phyloP scores from a whole-genome alignment of 2,888 invertebrate species.

The Ceraclea dissimilis region DNA sequence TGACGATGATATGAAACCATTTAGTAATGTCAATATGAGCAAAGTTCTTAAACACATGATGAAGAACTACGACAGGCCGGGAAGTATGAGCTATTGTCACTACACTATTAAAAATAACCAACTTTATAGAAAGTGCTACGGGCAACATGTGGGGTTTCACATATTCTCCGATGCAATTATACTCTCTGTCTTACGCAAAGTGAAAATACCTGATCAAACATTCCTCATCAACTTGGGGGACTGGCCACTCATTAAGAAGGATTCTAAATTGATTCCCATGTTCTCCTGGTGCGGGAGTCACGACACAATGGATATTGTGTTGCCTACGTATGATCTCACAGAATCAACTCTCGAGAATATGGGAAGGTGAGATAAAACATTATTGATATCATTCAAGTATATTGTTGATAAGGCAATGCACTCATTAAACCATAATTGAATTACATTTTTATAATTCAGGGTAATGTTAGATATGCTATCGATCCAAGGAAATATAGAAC shows the following conservation, averaged over 20 bases:
- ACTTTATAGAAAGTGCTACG: constrained; percentile 83
- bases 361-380: constrained; percentile 62
- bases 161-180: constrained; percentile 90
- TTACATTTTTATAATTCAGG: too few species aligned
- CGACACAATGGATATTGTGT: constrained; percentile 76
- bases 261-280: constrained; percentile 60
- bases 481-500: constrained; percentile 71
- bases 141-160: constrained; percentile 91
- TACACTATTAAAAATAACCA: constrained; percentile 78
- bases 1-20: constrained; percentile 59
- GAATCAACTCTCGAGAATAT: constrained; percentile 89
- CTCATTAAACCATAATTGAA: neutral
- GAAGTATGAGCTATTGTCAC: constrained; percentile 81
- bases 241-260: constrained; percentile 75
- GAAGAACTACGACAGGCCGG: constrained; percentile 66
- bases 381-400: constrained; percentile 6
- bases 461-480: constrained; percentile 86
- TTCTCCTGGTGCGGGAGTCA: constrained; percentile 96
- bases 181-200: constrained; percentile 73
- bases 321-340: constrained; percentile 94
- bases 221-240: constrained; percentile 91
- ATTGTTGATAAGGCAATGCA: too few species aligned
- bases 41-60: constrained; percentile 55
- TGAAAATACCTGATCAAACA: constrained; percentile 76
- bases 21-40: constrained; percentile 63